Evolutionary conservation across 2,113 vertebrate genomes (phyloP), one percentile per base, ranked within the genome.

Genomic region (Ranitomeya imitator): DNA sequence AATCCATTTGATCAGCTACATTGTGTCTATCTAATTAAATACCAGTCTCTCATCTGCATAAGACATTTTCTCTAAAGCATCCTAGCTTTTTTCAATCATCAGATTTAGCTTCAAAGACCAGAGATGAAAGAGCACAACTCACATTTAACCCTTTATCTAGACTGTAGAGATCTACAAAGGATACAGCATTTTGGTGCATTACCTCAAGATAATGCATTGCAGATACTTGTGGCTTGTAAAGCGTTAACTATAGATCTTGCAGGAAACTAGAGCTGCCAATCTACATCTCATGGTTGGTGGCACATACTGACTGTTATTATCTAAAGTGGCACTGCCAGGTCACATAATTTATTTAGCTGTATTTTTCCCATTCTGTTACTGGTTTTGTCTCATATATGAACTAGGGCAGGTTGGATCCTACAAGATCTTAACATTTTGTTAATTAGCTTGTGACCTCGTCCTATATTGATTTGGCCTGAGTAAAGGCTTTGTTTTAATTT

Each of bases 51-150:
- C 61, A 81, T 87, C 85, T 90, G 85, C 85, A 78, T 89, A 79
- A 89, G n/a, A 89, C 45, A 61, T 83, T 91, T 89, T 65, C 86
- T 90, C 71, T 80, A 21, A 82, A 82, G 77, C 89, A 59, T 87
- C 19, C 61, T 71, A 77, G 71, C 63, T 88, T 76, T 71, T 81
- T 71, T 87, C 87, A 87, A 82, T 87, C 83, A 61, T 87, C 71
- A 90, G 31, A 87, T 79, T 74, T 51, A 83, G 79, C 82, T 82
- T 87, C 87, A 87, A 89, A 87, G 89, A 69, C 74, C 78, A 63
- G 55, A 85, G 81, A 89, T 91, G 80, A 91, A 89, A 91, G 31
- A 45, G 26, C 61, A 69, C 19, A 23, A 57, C 78, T 59, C 18
- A 59, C 12, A 55, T 69, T 88, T 88, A 88, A 88, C 87, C 74